Evolutionary conservation across 2,888 invertebrate species (phyloP).

Genomic region (Ceraclea dissimilis): DNA sequence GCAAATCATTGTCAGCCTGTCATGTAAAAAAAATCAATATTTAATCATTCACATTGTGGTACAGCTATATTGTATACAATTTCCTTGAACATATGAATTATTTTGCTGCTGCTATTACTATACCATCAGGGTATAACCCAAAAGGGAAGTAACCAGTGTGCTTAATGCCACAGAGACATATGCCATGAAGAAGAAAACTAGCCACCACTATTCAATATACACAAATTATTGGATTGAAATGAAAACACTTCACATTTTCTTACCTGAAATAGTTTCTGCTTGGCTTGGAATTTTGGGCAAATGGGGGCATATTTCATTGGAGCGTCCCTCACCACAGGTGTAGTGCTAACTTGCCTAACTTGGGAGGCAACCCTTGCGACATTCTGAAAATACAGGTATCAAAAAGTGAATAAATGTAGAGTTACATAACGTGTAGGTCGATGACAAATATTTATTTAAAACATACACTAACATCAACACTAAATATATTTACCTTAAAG

Average conservation of each 20-base stretch:
- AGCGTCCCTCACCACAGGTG: not conserved
- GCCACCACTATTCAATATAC: too few relatives aligned
- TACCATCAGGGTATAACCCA: not conserved
- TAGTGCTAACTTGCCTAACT: conserved; percentile 31
- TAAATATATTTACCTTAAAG: too few relatives aligned
- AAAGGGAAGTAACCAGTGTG: too few relatives aligned
- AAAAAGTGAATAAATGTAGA: not conserved
- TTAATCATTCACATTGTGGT: not conserved
- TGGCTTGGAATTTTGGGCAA: not conserved
- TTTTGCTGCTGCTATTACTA: not conserved
- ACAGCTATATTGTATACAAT: too few relatives aligned
- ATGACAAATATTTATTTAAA: too few relatives aligned
- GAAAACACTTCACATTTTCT: too few relatives aligned
- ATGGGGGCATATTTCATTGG: not conserved
- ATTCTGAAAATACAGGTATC: not conserved
- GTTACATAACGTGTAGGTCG: too few relatives aligned
- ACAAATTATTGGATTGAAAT: too few relatives aligned
- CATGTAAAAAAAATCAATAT: too few relatives aligned
- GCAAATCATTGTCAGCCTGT: conserved; percentile 34
- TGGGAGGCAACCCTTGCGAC: not conserved
- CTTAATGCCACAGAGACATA: too few relatives aligned
- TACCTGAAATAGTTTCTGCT: not conserved
- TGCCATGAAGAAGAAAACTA: too few relatives aligned
- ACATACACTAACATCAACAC: too few relatives aligned
- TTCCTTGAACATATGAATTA: not conserved